Evolutionary conservation across 2,113 vertebrate species (phyloP), one percentile per base, ranked within the genome.

Genomic region (Chunga burmeisteri): DNA sequence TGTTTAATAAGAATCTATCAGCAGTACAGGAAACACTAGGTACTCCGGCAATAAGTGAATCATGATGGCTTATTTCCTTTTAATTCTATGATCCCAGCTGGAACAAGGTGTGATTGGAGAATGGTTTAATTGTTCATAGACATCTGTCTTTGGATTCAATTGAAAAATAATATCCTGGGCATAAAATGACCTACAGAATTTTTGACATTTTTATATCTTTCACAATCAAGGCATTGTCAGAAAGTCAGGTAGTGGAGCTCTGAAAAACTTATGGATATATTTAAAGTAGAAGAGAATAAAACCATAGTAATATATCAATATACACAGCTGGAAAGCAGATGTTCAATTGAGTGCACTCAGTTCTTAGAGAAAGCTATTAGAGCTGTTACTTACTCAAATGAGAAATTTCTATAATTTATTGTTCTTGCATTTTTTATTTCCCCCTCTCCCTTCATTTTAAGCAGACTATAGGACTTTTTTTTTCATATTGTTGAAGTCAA

Each of bases 291-390:
- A 97, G 67, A 98, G 84, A 96, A 97, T 97, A 98, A 98, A 98
- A 66, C 97, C 86, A 67, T 92, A 44, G 97, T 96, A 97, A 98
- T 98, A 98, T 97, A 98, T 98, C 98, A 98, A 97, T 96, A 91
- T 88, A 81, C 91, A 97, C 98, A 98, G 98, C 98, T 99, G 98
- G 98, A 96, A 98, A 98, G 98, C 98, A 99, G 98, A 98, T 98
- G 98, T 98, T 98, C 97, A 96, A 91, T 25, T 91, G 94, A 96
- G 93, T 94, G 96, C 94, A 97, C 95, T 98, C 92, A 97, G 79
- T 97, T 97, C 94, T 97, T 97, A 97, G 93, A 97, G 87, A 97
- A 98, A 97, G 94, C 95, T 96, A 98, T 98, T 98, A 98, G 98
- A 98, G 32, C 84, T 97, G 91, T 97, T 97, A 97, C 96, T 97